A percentile compares a stretch with the other conserved stretches of the same genome.
Evolutionary conservation across 2,113 vertebrate species (phyloP).

Genomic region (Odobenus rosmarus): DNA sequence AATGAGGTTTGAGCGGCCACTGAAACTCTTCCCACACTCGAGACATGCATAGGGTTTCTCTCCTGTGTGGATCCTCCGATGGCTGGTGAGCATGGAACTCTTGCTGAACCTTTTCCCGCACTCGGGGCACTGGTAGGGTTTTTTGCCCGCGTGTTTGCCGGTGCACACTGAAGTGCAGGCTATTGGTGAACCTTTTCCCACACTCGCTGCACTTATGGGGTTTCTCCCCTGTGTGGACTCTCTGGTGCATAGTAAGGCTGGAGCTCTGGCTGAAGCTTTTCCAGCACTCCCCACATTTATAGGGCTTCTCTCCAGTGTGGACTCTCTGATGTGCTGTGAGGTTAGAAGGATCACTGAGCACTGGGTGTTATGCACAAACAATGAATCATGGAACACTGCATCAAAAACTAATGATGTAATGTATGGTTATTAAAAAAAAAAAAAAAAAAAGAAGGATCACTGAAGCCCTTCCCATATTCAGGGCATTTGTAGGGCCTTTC

Average conservation of each 20-base stretch:
- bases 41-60: neutral
- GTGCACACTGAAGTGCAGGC: neutral
- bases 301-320: neutral
- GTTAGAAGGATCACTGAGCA: neutral
- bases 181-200: neutral
- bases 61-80: neutral
- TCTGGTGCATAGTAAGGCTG: neutral
- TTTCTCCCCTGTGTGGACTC: neutral
- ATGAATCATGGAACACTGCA: too few relatives aligned
- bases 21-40: neutral
- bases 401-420: too few relatives aligned
- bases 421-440: too few relatives aligned
- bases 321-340: neutral
- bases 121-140: neutral
- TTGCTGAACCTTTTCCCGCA: neutral
- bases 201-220: neutral
- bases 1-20: neutral
- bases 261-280: neutral
- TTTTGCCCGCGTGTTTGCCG: neutral
- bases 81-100: neutral
- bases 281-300: neutral
- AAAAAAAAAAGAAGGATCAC: neutral
- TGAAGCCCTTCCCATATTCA: neutral
- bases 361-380: too few relatives aligned
- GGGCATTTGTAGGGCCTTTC: neutral